These are phyloP conservation scores for Montipora efflorescens DNA, from an alignment of 64 coral and sea anemone genomes.

Conservation along the genomic window DNA sequence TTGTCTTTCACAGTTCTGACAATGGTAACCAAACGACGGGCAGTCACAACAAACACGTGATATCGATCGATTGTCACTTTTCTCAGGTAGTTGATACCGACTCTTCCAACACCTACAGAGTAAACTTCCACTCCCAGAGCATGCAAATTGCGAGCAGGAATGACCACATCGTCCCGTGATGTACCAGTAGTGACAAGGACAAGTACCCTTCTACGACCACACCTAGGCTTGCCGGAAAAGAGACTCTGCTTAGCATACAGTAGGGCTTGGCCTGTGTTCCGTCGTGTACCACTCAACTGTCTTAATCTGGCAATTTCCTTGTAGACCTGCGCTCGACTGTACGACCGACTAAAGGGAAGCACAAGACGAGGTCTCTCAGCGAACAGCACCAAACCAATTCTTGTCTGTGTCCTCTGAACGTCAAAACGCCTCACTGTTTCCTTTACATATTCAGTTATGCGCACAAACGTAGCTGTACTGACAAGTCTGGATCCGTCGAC, in stretches of 20 bases:
- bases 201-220: conserved; percentile 39
- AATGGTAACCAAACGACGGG: conserved; percentile 11
- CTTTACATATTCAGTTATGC: conserved; percentile 22
- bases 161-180: conserved; percentile 42
- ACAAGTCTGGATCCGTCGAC: conserved; percentile 27
- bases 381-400: conserved; percentile 15
- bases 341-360: not conserved
- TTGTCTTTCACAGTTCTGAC: conserved; percentile 29
- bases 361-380: not conserved
- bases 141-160: conserved; percentile 27
- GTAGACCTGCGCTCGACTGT: conserved; percentile 37
- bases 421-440: conserved; percentile 57
- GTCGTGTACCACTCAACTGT: conserved; percentile 6
- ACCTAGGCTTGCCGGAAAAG: conserved; percentile 34
- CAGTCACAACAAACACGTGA: conserved; percentile 31
- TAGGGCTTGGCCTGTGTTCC: conserved; percentile 24
- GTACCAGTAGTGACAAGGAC: conserved; percentile 12
- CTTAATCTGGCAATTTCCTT: conserved; percentile 19
- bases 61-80: conserved; percentile 16
- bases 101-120: conserved; percentile 2
- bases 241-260: conserved; percentile 48
- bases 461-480: not conserved
- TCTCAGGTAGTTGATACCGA: not conserved
- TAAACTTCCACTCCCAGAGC: conserved; percentile 48
- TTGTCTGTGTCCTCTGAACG: not conserved